Evolutionary conservation across 2,888 invertebrate species (phyloP).

Genomic region (Hirtodrosophila trivittata): DNA sequence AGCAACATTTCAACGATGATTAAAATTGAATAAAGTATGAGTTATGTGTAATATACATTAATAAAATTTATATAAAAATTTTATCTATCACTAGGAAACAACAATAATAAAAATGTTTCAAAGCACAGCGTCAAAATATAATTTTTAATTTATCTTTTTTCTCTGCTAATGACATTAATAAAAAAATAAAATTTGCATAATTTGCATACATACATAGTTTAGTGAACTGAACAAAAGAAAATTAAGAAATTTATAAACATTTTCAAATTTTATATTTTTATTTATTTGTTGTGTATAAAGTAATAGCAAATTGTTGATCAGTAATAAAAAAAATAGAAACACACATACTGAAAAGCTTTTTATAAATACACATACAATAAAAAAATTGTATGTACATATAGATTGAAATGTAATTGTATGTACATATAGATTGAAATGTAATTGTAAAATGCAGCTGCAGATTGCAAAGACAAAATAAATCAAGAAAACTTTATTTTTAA

Average conservation of each 20-base stretch:
- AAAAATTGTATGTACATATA: slow-evolving; percentile 22
- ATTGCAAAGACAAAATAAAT: slow-evolving; percentile 16
- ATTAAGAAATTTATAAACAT: slow-evolving; percentile 1
- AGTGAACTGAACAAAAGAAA: slow-evolving; percentile 2
- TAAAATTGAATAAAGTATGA: slow-evolving; percentile 39
- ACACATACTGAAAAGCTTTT: slow-evolving; percentile 73
- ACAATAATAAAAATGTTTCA: slow-evolving; percentile 2
- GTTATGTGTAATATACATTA: slow-evolving; percentile 52
- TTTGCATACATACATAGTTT: slow-evolving; percentile 5
- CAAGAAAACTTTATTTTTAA: slow-evolving; percentile 25
- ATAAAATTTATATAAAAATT: slow-evolving; percentile 6
- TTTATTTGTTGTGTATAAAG: slow-evolving; percentile 42
- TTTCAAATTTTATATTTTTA: slow-evolving; percentile 12
- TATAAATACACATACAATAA: slow-evolving; percentile 60
- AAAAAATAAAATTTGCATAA: neutral
- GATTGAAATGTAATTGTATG: slow-evolving; percentile 47
- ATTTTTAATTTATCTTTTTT: neutral
- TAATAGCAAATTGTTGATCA: slow-evolving; percentile 69
- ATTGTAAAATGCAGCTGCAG: slow-evolving; percentile 50
- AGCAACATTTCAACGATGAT: slow-evolving; percentile 53
- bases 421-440: slow-evolving; percentile 44
- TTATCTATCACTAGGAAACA: slow-evolving; percentile 8
- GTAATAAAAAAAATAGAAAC: slow-evolving; percentile 28
- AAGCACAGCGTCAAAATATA: neutral
- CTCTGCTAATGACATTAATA: too few relatives aligned